Evolutionary conservation across 1,140 invertebrate genomes (phyloP).

Genomic region (Radopholus similis): DNA sequence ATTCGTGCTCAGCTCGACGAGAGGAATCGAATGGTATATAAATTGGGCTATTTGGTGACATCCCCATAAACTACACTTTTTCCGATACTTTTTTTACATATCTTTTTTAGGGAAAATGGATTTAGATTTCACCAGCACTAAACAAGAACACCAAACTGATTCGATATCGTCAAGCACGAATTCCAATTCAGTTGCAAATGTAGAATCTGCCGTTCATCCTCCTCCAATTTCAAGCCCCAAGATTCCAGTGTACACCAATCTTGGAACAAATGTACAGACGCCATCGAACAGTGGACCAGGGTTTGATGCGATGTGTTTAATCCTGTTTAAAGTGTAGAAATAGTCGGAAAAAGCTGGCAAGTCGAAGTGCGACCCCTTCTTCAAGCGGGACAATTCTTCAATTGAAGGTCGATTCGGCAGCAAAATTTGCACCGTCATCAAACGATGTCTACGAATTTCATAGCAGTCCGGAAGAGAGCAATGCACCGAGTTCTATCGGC

Average conservation of each 20-base stretch:
- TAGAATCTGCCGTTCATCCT: neutral
- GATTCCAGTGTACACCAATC: neutral
- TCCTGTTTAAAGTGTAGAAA: neutral
- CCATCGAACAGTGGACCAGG: neutral
- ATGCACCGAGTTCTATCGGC: neutral
- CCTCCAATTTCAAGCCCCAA: neutral
- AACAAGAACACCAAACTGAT: too few relatives aligned
- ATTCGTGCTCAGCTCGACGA: too few relatives aligned
- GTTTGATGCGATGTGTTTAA: neutral
- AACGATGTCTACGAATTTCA: conserved; percentile 30
- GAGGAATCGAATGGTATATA: too few relatives aligned
- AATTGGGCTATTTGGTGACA: too few relatives aligned
- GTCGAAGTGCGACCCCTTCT: neutral
- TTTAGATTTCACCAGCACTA: too few relatives aligned
- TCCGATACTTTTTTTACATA: too few relatives aligned
- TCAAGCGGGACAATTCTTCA: neutral
- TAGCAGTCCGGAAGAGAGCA: conserved; percentile 26
- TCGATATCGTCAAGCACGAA: too few relatives aligned
- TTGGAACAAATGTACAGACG: neutral
- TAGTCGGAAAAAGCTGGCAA: neutral
- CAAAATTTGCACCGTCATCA: conserved; percentile 9
- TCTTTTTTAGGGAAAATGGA: too few relatives aligned
- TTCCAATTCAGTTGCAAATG: too few relatives aligned
- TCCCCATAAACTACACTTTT: too few relatives aligned
- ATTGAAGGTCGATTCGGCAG: too few relatives aligned